Percentiles rank a stretch among this genome's conserved stretches.
These are phyloP conservation scores for Syrrhaptes paradoxus DNA, from an alignment of 2,113 vertebrate species.

Conservation along the genomic window DNA sequence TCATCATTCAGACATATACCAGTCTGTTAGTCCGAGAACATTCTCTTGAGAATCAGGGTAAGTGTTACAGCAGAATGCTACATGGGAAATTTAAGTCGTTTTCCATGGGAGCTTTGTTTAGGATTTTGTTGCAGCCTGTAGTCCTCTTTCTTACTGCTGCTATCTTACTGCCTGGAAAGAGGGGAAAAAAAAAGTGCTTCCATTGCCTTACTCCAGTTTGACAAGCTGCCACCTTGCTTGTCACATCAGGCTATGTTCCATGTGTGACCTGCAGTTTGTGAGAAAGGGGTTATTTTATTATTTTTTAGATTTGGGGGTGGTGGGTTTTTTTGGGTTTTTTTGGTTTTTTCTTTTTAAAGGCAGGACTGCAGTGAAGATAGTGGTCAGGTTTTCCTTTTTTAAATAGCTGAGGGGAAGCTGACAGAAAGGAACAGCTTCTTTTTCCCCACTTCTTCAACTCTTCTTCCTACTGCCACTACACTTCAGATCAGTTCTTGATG, in stretches of 20 bases:
- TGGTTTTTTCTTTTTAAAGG: slow-evolving; percentile 18
- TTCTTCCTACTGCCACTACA: background rate
- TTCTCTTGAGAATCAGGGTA: slow-evolving; percentile 36
- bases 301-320: too few relatives aligned
- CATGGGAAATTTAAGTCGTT: background rate
- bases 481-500: slow-evolving; percentile 28
- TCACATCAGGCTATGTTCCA: background rate
- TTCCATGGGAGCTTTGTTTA: background rate
- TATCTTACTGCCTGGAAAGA: background rate
- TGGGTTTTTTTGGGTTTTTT: background rate
- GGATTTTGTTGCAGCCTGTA: background rate
- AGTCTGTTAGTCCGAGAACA: background rate
- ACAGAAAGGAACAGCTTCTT: slow-evolving; percentile 16
- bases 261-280: background rate
- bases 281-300: slow-evolving; percentile 3
- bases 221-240: background rate
- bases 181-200: background rate
- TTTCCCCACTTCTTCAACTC: slow-evolving; percentile 2
- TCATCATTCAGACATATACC: background rate
- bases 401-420: slow-evolving; percentile 39
- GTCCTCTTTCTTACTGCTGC: background rate
- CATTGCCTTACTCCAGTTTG: background rate
- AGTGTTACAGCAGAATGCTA: background rate
- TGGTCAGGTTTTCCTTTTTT: slow-evolving; percentile 54
- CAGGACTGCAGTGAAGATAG: slow-evolving; percentile 45